Evolutionary conservation across 1,140 invertebrate genomes (phyloP), one percentile per base, ranked within the genome.

Genomic region (Galleria mellonella): DNA sequence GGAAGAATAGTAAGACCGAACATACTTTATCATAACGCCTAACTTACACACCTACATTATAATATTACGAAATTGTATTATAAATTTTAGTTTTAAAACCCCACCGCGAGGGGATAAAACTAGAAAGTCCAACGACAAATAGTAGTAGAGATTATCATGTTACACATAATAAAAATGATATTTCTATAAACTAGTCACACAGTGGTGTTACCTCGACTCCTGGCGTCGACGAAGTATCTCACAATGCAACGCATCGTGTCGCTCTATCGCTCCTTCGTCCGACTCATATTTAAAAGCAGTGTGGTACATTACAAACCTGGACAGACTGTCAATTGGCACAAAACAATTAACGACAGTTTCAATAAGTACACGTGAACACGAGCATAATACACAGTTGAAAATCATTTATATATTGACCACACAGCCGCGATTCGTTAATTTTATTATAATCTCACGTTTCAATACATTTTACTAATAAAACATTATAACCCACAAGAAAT

Each of bases 261-360:
- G 65, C 60, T 71, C 61, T 72, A 66, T 57, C 69, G 75, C 81
- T 71, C 74, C 77, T 66, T 47, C 43, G 51, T 53, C 64, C 66
- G 66, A 58, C 63, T 69, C 62, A 68, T 81, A 75, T 60, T 72
- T 70, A 62, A 66, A 75, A 74, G 74, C 76, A 77, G 81, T 84
- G 81, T 84, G 77, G 77, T 71, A 65, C 73, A 73, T 54, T 71
- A 67, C 65, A 58, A 51, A 83, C 81, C 81, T 84, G 81, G 63
- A 84, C 77, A 84, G 60, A 84, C 72, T 81, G 70, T 66, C 72
- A 78, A 74, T 72, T 64, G 66, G 47, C 66, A 72, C 64, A 63
- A 44, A 51, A 59, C 45, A 55, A 55, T 55, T 23, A 23, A 23
- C 17, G 17, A 61, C 42, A 48, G 47, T 50, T 43, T 43, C 38